Percentiles rank a stretch among this genome's conserved stretches.
These are phyloP conservation scores for Conomelus anceps DNA, from an alignment of 2,888 invertebrate species.

Conservation along the genomic window DNA sequence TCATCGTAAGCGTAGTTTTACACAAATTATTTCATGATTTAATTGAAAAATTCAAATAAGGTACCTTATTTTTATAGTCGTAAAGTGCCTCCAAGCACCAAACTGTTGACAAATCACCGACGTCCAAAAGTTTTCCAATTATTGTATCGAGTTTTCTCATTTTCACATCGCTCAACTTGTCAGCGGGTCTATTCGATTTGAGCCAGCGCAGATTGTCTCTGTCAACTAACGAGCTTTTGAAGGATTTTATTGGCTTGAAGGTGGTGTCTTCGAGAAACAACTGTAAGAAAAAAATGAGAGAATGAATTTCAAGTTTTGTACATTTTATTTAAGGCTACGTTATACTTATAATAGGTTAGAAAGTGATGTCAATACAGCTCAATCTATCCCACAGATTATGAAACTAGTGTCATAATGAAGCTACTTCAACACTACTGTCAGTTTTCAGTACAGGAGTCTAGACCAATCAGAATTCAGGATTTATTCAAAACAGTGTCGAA, in stretches of 20 bases:
- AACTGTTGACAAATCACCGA: slow-evolving; percentile 53
- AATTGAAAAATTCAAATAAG: too few species aligned
- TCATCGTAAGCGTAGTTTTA: too few species aligned
- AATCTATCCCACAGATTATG: too few species aligned
- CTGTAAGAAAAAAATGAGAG: neutral
- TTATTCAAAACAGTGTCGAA: too few species aligned
- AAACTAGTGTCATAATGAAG: too few species aligned
- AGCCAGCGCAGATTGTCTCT: neutral
- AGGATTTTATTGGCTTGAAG: slow-evolving; percentile 4
- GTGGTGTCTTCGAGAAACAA: neutral
- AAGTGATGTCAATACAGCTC: too few species aligned
- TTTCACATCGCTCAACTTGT: neutral
- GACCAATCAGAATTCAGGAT: too few species aligned
- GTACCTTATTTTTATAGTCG: slow-evolving; percentile 39
- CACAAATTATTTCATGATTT: too few species aligned
- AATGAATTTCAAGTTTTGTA: neutral
- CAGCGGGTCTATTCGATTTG: neutral
- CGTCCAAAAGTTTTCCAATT: slow-evolving; percentile 44
- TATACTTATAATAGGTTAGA: too few species aligned
- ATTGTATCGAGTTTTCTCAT: slow-evolving; percentile 14
- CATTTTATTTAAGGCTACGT: too few species aligned
- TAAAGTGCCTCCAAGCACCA: slow-evolving; percentile 49
- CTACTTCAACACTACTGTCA: too few species aligned
- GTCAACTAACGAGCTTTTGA: neutral
- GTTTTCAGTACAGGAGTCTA: too few species aligned